Base-by-base conservation (phyloP, 2,797 vertebrate genomes). In the Pempheris klunzingeri region DNA sequence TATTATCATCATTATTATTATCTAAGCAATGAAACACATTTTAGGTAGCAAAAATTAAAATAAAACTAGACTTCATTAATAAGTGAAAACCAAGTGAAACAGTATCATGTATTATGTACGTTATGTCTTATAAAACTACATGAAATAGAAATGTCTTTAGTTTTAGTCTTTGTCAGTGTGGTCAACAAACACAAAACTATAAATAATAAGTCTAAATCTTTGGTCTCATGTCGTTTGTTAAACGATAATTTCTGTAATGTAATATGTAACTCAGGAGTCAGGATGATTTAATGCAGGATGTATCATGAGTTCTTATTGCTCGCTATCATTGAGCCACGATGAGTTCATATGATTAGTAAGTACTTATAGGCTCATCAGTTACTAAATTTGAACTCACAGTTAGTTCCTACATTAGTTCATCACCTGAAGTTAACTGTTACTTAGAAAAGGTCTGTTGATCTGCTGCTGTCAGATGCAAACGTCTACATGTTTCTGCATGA, bases 211-310 rank as follows among this genome's bases (percentile, higher is more conserved):
- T n/a, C n/a, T n/a, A n/a, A n/a, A 50, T 13, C 22, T 38, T 36
- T 28, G 15, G 15, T 17, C 6, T 64, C 1, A 14, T 30, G 34
- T 38, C 2, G n/a, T 39, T 18, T 50, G 4, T 49, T n/a, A 38
- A 17, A 4, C 13, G 30, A 14, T 28, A 3, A 7, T 52, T 13
- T 28, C 10, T 52, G 47, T 24, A 22, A 28, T 49, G 34, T 61
- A 7, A 63, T 62, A 2, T n/a, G 44, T 24, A 32, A 24, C 15
- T 49, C 44, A 18, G 28, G 12, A 44, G 5, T 62, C 24, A 34
- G 32, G 36, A 17, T 54, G 38, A 69, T 68, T 75, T 43, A 32
- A 54, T 54, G 4, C 18, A n/a, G 17, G 17, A 32, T 39, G n/a
- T 32, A 5, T 50, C 18, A 9, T 63, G 17, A 34, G 36, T 39